Percentiles rank a stretch among this genome's conserved stretches.
phyloP scores from a whole-genome alignment of 1,140 invertebrate species.

The Drosophila ercepeae region DNA sequence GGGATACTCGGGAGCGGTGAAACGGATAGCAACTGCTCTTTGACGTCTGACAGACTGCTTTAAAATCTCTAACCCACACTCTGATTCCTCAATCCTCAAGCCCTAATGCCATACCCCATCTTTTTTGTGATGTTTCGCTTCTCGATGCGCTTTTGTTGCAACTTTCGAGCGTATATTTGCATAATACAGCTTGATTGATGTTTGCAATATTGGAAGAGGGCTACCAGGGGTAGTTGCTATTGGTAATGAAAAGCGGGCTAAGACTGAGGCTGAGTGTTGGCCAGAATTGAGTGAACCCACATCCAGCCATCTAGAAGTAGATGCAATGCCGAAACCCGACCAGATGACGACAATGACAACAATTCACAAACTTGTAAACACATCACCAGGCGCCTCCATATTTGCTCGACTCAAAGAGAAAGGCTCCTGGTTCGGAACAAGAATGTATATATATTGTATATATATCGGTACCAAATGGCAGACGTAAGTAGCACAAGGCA shows the following conservation, averaged over 20 bases:
- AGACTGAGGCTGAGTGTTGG: slow-evolving; percentile 32
- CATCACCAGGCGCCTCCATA: slow-evolving; percentile 62
- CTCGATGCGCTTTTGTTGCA: slow-evolving; percentile 71
- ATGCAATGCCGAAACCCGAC: slow-evolving; percentile 9
- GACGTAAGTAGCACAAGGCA: slow-evolving; percentile 56
- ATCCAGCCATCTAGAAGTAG: slow-evolving; percentile 5
- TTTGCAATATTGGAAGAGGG: slow-evolving; percentile 34
- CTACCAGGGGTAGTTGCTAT: slow-evolving; percentile 13
- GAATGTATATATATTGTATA: slow-evolving; percentile 10
- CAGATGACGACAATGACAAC: slow-evolving; percentile 74
- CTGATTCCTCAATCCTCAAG: background rate
- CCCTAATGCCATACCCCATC: slow-evolving; percentile 2
- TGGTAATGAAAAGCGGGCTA: slow-evolving; percentile 74
- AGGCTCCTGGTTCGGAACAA: slow-evolving; percentile 15
- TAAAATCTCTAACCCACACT: slow-evolving; percentile 9
- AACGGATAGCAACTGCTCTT: slow-evolving; percentile 61
- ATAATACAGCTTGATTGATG: slow-evolving; percentile 78
- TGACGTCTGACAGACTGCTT: slow-evolving; percentile 59
- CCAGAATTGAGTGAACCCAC: slow-evolving; percentile 44
- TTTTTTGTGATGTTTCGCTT: slow-evolving; percentile 17
- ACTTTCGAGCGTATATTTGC: slow-evolving; percentile 74
- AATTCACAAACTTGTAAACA: slow-evolving; percentile 77
- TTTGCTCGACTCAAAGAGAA: slow-evolving; percentile 45
- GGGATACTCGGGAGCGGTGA: slow-evolving; percentile 2
- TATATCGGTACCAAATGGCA: slow-evolving; percentile 41